Evolutionary conservation across 2,888 invertebrate species (phyloP), one percentile per base, ranked within the genome.

Genomic region (Drosophila birchii): DNA sequence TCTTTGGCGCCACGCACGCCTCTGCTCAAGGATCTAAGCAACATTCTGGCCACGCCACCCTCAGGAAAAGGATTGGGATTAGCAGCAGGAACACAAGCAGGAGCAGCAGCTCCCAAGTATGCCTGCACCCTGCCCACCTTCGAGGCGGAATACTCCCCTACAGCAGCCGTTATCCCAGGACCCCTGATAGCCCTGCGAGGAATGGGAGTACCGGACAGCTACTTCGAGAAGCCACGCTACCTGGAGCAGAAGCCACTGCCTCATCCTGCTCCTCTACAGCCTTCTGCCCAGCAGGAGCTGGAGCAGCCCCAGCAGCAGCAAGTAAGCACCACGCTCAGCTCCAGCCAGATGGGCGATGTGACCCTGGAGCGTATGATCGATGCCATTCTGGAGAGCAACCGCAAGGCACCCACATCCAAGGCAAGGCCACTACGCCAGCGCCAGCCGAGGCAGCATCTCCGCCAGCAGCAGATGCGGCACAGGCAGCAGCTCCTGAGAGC

Each of bases 301-400:
- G 18, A 41, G 18, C 41, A 43, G 12, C 6, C 23, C 14, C 23
- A 44, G 7, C 23, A 44, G 44, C 23, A 23, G 44, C 16, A 4
- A 9, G 51, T 34, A 1, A 36, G 34, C 51, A 75, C 80, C 14
- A 79, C 80, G 0, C 75, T 91, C 5, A 92, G 90, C 57, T 93
- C 93, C 18, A 91, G 89, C 2, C 88, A 88, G 69, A 92, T 93
- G 91, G 92, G 92, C 16, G 93, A 93, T 73, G 88, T 87, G 14
- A 92, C 92, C 2, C 73, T 93, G 63, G 92, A 92, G 57, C 90
- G 90, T 51, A 93, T 93, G 92, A 93, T 93, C 66, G 92, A 93
- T 69, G 92, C 92, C 36, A 93, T 93, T 56, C 76, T 93, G 20
- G 92, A 92, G 76, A 92, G 92, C 78, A 92, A 91, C 5, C 88